Evolutionary conservation across 2,888 invertebrate species (phyloP).

Genomic region (Mechanitis mazaeus): DNA sequence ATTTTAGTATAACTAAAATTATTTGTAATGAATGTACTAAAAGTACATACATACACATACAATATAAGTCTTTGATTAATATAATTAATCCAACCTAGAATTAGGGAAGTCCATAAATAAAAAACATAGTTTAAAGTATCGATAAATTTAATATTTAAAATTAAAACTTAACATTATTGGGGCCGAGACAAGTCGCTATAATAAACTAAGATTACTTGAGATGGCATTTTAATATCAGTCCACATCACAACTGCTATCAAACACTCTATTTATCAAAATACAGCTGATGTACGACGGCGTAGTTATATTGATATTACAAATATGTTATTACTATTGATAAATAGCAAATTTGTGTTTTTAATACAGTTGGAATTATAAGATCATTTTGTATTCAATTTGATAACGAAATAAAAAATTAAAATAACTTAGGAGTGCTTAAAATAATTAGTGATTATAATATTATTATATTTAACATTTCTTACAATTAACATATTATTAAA

Average conservation of each 20-base stretch:
- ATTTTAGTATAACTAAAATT: no score
- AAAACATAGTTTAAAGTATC: conserved; percentile 28
- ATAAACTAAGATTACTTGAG: conserved; percentile 46
- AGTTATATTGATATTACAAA: no score
- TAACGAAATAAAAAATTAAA: conserved; percentile 5
- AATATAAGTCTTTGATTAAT: background rate
- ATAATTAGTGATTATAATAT: conserved; percentile 31
- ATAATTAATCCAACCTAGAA: background rate
- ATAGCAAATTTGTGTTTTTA: no score
- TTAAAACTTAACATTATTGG: conserved; percentile 41
- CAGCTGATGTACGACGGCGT: no score
- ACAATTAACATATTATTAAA: no score
- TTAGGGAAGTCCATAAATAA: background rate
- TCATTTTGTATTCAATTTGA: conserved; percentile 4
- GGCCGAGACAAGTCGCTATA: conserved; percentile 41
- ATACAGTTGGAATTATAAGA: background rate
- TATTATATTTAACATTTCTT: conserved; percentile 14
- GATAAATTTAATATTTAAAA: conserved; percentile 45
- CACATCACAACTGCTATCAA: conserved; percentile 53
- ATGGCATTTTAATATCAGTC: conserved; percentile 70
- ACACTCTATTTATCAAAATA: conserved; percentile 21
- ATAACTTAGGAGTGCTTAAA: conserved; percentile 28
- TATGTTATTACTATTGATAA: no score
- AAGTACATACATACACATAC: background rate
- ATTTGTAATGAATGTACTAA: no score